A percentile compares a stretch with the other conserved stretches of the same genome.
Evolutionary conservation across 1,140 invertebrate species (phyloP).

Genomic region (Frieseomelitta varia): DNA sequence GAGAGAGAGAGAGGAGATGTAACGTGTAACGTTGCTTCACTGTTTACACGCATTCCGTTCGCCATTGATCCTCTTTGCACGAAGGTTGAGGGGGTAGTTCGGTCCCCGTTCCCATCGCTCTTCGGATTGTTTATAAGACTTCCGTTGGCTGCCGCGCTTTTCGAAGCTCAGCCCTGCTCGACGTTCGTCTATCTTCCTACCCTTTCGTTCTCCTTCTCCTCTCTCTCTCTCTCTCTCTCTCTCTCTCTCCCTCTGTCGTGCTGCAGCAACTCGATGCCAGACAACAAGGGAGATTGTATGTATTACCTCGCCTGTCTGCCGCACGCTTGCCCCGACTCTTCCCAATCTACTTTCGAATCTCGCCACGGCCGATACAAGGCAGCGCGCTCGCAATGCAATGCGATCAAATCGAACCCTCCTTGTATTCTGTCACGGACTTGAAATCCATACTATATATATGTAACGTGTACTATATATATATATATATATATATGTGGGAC

Average conservation of each 20-base stretch:
- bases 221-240: neutral
- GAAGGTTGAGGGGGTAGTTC: constrained; percentile 38
- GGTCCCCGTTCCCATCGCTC: constrained; percentile 64
- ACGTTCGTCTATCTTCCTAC: constrained; percentile 6
- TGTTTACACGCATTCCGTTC: constrained; percentile 70
- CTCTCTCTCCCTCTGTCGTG: constrained; percentile 5
- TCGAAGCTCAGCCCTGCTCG: constrained; percentile 54
- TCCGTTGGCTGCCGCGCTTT: constrained; percentile 70
- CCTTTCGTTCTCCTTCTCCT: neutral
- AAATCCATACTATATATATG: constrained; percentile 27
- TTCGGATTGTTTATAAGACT: constrained; percentile 76
- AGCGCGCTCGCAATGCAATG: constrained; percentile 64
- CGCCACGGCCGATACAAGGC: constrained; percentile 65
- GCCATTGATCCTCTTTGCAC: constrained; percentile 69
- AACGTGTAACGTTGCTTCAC: constrained; percentile 35
- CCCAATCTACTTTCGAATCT: constrained; percentile 74
- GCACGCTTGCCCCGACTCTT: constrained; percentile 69
- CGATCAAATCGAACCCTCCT: constrained; percentile 69
- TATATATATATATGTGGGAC: neutral
- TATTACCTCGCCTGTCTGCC: constrained; percentile 74
- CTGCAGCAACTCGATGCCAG: constrained; percentile 61
- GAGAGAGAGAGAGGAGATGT: neutral
- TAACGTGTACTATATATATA: neutral
- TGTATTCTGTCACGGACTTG: constrained; percentile 56
- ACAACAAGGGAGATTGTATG: constrained; percentile 76